Evolutionary conservation across 2,797 vertebrate species (phyloP), one percentile per base, ranked within the genome.

Genomic region (Spinus olivaceus): DNA sequence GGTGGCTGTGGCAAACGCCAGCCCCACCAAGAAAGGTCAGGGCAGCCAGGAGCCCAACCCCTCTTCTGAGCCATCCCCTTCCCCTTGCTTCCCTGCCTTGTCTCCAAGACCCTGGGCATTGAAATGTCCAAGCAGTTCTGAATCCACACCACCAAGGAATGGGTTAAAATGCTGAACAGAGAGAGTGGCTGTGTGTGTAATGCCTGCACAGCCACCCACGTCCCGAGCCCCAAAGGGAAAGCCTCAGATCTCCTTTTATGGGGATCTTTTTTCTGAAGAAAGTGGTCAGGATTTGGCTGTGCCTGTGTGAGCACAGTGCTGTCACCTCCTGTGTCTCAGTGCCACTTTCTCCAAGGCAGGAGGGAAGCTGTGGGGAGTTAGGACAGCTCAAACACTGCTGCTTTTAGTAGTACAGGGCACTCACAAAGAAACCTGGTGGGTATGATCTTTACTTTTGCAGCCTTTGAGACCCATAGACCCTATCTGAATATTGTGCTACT

Each of bases 171-270:
- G 32, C 10, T 49, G 65, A 73, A 11, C 32, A 6, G 22, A 6
- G 4, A 56, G 53, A 54, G 44, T 19, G 69, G 60, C 85, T 3
- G 7, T 39, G 42, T 37, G 39, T 88, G 70, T 77, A 44, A 71
- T 85, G 42, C 76, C 84, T 92, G 59, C 60, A 44, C 80, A 91
- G 86, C 92, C 90, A 79, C 86, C 88, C 87, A 30, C 66, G 24
- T 77, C 71, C 81, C 3, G 18, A 92, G 65, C 92, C 92, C 90
- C 85, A 18, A 33, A 72, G 82, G 80, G 90, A 79, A 83, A 91
- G 49, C 72, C 73, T 74, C 16, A 23, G 10, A 39, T 87, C 57
- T 92, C 94, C 95, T 96, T 94, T 69, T 91, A 87, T 69, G 89
- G 93, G 90, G 93, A 95, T 91, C 71, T 69, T 57, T 92, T 73